phyloP scores from a whole-genome alignment of 2,113 vertebrate species.

The Eupsittula cactorum region DNA sequence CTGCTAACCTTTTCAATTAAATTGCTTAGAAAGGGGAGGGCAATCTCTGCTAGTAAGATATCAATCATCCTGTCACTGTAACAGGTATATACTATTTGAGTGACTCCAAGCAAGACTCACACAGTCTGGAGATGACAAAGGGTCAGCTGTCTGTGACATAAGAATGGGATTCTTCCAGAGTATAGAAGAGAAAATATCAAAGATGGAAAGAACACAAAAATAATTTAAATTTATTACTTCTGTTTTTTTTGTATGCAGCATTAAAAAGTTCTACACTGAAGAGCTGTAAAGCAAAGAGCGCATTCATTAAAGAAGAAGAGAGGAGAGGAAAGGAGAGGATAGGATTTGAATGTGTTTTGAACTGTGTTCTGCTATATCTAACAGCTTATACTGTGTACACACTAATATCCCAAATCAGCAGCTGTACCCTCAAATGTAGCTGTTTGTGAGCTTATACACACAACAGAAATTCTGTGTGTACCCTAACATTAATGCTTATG shows the following conservation, averaged over 20 bases:
- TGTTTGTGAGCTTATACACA: background rate
- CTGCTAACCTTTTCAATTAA: background rate
- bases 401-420: background rate
- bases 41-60: background rate
- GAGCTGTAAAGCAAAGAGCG: background rate
- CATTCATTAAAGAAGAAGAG: background rate
- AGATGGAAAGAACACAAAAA: background rate
- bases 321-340: too few species aligned
- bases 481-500: background rate
- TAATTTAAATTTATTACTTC: background rate
- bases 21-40: background rate
- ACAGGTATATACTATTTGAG: background rate
- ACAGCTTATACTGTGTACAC: background rate
- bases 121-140: constrained; percentile 10
- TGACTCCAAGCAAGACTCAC: constrained; percentile 21
- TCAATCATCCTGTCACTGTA: background rate
- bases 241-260: background rate
- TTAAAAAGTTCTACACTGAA: background rate
- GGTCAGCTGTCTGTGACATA: constrained; percentile 5
- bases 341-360: background rate
- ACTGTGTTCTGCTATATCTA: background rate
- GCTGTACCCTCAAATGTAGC: background rate
- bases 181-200: background rate
- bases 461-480: background rate
- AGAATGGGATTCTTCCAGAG: background rate